phyloP scores from a whole-genome alignment of 2,797 vertebrate species.

The Acanthiza pusilla region DNA sequence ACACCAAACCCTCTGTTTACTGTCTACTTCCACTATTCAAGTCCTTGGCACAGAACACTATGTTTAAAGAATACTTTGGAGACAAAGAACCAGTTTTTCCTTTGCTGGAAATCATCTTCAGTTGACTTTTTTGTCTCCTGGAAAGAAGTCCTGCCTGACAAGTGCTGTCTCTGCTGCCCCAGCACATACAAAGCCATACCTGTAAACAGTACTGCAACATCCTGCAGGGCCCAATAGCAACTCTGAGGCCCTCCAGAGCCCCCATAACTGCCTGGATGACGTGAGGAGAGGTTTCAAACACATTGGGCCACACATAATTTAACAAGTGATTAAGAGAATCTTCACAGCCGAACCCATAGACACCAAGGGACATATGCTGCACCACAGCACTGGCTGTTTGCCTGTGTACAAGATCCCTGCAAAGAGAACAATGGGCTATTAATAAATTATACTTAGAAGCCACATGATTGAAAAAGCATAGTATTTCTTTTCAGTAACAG shows the following conservation, averaged over 20 bases:
- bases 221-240: constrained; percentile 95
- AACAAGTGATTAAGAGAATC: constrained; percentile 96
- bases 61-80: not conserved
- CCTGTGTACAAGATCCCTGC: constrained; percentile 95
- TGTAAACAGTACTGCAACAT: constrained; percentile 99
- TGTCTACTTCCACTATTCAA: not conserved
- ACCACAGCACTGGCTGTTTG: constrained; percentile 97
- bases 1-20: not conserved
- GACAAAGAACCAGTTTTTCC: not conserved
- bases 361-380: constrained; percentile 97
- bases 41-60: not conserved
- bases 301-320: constrained; percentile 98
- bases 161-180: not conserved
- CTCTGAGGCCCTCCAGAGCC: constrained; percentile 92
- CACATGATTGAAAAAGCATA: not conserved
- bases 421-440: not conserved
- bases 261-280: constrained; percentile 99
- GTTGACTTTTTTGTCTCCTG: not conserved
- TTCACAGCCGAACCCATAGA: constrained; percentile 97
- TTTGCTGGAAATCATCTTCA: not conserved
- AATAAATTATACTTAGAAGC: not conserved
- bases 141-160: not conserved
- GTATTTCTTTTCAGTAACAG: not conserved
- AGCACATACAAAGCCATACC: constrained; percentile 62
- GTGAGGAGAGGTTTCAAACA: constrained; percentile 97